Percentiles rank a stretch among this genome's conserved stretches.
phyloP scores from a whole-genome alignment of 2,797 vertebrate species.

The Urocyon cinereoargenteus region DNA sequence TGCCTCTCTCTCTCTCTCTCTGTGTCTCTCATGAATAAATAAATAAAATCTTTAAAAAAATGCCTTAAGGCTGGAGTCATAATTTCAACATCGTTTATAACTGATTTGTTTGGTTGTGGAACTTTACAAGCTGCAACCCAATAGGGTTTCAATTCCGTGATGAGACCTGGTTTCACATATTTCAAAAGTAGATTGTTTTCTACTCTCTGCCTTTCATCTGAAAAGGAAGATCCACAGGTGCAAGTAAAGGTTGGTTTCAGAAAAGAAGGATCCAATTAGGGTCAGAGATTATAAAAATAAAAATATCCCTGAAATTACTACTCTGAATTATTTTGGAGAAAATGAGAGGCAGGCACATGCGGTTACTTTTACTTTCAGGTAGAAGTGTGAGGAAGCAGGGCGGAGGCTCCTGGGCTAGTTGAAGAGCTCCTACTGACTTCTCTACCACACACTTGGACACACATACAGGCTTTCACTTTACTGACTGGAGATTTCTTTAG shows the following conservation, averaged over 20 bases:
- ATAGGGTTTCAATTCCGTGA: background rate
- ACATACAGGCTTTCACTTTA: accelerated
- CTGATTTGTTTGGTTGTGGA: background rate
- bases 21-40: too few species aligned
- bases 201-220: background rate
- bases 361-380: background rate
- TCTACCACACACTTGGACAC: background rate
- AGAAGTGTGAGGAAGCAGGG: background rate
- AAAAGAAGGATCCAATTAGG: background rate
- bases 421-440: background rate
- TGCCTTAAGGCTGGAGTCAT: background rate
- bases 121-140: background rate
- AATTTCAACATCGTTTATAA: background rate
- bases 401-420: background rate
- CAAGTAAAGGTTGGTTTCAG: background rate
- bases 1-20: too few species aligned
- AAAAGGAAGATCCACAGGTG: background rate
- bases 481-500: background rate
- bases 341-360: background rate
- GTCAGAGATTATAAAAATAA: background rate
- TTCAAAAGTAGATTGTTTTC: background rate
- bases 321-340: background rate
- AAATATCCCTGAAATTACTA: background rate
- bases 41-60: background rate
- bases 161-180: background rate